Conservation (phyloP, 2,113 vertebrate genomes). For the Motacilla tschutschensis region DNA sequence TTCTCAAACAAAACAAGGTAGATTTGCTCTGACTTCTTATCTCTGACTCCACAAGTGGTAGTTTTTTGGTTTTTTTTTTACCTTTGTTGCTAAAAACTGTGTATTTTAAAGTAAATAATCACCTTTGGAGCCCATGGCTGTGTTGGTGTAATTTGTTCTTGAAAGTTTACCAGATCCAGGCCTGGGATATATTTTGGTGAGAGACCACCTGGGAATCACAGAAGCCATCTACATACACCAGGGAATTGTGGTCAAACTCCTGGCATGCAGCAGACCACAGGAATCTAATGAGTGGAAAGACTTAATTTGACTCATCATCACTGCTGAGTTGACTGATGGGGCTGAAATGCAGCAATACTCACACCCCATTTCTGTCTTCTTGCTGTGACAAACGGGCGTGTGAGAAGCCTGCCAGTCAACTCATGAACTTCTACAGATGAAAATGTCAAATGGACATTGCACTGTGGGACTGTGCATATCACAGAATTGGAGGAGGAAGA, state of each 20-base stretch:
- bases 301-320: neutral
- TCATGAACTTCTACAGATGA: accelerated
- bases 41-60: neutral
- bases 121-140: neutral
- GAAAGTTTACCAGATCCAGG: neutral
- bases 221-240: neutral
- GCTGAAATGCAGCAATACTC: neutral
- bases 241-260: neutral
- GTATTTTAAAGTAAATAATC: neutral
- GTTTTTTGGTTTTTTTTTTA: neutral
- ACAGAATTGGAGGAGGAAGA: neutral
- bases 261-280: neutral
- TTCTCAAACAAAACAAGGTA: neutral
- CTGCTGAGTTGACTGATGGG: neutral
- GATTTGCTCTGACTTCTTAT: neutral
- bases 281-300: conserved; percentile 22
- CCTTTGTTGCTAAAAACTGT: neutral
- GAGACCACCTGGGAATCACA: conserved; percentile 34
- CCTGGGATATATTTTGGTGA: neutral
- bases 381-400: neutral
- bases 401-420: neutral
- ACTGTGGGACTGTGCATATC: accelerated
- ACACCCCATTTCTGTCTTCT: neutral
- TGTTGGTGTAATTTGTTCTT: neutral
- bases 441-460: neutral